Conservation (phyloP, 2,797 vertebrate genomes). For the Thaleichthys pacificus region DNA sequence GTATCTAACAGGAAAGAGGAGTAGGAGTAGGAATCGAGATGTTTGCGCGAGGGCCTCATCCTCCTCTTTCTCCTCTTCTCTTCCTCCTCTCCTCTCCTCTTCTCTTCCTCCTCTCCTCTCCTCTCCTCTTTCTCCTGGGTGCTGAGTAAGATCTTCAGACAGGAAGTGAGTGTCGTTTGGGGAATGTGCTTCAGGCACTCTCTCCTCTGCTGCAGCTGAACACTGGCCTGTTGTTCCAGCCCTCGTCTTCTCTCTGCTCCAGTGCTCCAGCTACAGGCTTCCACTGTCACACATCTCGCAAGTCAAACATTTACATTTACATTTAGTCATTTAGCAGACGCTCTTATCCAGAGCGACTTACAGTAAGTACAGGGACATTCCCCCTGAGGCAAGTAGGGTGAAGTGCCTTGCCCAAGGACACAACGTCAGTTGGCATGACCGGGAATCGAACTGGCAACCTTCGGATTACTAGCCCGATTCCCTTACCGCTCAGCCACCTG, state of each 20-base stretch:
- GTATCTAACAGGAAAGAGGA: not conserved
- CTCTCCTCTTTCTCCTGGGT: conserved; percentile 60
- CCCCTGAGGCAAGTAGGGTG: too few relatives aligned
- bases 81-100: conserved; percentile 42
- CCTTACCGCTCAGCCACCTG: too few relatives aligned
- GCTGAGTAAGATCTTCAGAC: conserved; percentile 71
- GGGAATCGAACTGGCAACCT: too few relatives aligned
- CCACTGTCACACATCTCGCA: not conserved
- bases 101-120: conserved; percentile 21
- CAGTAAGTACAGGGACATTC: too few relatives aligned
- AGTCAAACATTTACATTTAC: not conserved
- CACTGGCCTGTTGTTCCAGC: conserved; percentile 66
- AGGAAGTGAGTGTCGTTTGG: conserved; percentile 74
- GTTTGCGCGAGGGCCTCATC: not conserved
- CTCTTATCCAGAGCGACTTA: too few relatives aligned
- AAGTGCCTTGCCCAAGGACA: too few relatives aligned
- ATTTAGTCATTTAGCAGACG: too few relatives aligned
- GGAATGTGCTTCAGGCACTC: conserved; percentile 71
- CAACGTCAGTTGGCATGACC: too few relatives aligned
- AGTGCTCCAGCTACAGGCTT: not conserved
- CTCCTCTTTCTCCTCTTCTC: not conserved
- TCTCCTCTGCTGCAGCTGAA: conserved; percentile 52
- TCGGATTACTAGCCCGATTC: too few relatives aligned
- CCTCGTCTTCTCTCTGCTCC: conserved; percentile 37
- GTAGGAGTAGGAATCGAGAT: not conserved